Percentiles rank a stretch among this genome's conserved stretches.
Evolutionary conservation across 2,113 vertebrate genomes (phyloP).

Genomic region (Nannospalax galili): DNA sequence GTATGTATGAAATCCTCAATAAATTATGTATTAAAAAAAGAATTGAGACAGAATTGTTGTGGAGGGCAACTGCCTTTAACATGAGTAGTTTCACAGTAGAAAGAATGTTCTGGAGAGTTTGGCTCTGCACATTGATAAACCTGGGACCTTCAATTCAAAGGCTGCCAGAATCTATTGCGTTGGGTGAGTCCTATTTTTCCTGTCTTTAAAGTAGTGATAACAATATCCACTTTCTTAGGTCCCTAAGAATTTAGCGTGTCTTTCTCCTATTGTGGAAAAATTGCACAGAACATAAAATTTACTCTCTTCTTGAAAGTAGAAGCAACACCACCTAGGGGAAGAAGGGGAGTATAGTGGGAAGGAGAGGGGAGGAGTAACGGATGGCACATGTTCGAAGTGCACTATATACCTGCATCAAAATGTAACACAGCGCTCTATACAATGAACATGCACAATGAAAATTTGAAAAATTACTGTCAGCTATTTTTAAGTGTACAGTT

Average conservation of each 20-base stretch:
- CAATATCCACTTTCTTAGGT: neutral
- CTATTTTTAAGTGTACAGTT: neutral
- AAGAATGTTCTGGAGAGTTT: neutral
- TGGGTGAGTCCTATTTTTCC: neutral
- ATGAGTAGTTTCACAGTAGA: neutral
- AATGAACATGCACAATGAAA: neutral
- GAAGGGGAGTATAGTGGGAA: neutral
- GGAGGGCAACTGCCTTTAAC: neutral
- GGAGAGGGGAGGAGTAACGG: neutral
- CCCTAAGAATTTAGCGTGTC: neutral
- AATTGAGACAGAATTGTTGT: neutral
- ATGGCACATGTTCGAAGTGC: too few species aligned
- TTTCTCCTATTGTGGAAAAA: neutral
- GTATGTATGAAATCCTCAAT: too few species aligned
- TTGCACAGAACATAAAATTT: neutral
- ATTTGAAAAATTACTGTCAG: neutral
- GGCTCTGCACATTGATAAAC: neutral
- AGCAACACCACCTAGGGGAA: neutral
- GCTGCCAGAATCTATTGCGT: rapidly evolving
- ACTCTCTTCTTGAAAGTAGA: neutral
- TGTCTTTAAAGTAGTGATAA: neutral
- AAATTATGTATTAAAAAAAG: too few species aligned
- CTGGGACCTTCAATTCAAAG: neutral
- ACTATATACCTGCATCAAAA: neutral
- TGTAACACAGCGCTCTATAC: too few species aligned